phyloP scores from a whole-genome alignment of 1,140 invertebrate species.

The Conopomorpha cramerella region DNA sequence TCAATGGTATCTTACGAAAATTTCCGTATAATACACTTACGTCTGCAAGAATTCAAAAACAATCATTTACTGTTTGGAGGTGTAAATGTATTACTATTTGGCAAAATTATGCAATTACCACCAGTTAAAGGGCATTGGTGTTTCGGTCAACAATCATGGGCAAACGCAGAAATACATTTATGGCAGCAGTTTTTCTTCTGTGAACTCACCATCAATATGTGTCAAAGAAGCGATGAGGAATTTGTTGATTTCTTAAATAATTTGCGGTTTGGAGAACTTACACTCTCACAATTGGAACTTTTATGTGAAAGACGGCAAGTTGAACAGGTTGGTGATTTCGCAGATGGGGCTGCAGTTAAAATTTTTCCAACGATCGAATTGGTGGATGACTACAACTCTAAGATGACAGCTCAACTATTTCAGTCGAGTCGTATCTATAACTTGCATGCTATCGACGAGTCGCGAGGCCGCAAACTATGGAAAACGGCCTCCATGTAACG shows the following conservation, averaged over 20 bases:
- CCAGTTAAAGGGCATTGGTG: conserved; percentile 2
- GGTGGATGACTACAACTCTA: conserved; percentile 4
- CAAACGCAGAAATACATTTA: not conserved
- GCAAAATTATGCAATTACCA: conserved; percentile 1
- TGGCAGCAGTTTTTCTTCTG: conserved; percentile 3
- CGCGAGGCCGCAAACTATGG: conserved; percentile 2
- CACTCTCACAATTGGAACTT: conserved; percentile 1
- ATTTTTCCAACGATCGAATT: conserved; percentile 4
- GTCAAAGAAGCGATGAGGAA: not conserved
- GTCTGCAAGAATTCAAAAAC: conserved; percentile 4
- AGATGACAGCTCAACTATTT: not conserved
- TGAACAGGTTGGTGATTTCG: conserved; percentile 1
- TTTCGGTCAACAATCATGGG: conserved; percentile 1
- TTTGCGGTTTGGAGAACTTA: conserved; percentile 3
- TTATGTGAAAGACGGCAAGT: conserved; percentile 4
- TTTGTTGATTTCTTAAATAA: conserved; percentile 5
- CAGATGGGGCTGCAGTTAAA: conserved; percentile 1
- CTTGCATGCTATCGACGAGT: conserved; percentile 1
- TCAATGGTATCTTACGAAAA: conserved; percentile 6
- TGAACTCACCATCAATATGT: conserved; percentile 1
- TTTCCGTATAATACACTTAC: conserved; percentile 1
- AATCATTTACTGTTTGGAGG: conserved; percentile 3
- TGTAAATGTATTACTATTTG: conserved; percentile 1
- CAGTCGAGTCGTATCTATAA: not conserved
- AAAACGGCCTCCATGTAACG: not conserved